Percentiles rank a stretch among this genome's conserved stretches.
These are phyloP conservation scores for Tolmerus cingulatus DNA, from an alignment of 2,888 invertebrate genomes.

Conservation along the genomic window DNA sequence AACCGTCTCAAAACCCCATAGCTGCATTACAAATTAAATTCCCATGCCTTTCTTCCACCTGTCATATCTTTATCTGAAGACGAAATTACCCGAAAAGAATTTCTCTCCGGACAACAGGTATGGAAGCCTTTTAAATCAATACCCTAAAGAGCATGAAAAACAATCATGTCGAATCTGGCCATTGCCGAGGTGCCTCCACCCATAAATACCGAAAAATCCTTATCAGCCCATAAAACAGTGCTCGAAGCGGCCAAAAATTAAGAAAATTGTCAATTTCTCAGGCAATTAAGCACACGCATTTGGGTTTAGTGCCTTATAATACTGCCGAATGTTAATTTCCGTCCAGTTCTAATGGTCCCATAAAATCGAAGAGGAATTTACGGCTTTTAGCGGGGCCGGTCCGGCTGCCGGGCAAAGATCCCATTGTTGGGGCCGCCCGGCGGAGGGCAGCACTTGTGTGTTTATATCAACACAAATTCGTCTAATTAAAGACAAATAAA, in stretches of 20 bases:
- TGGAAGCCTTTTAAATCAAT: background rate
- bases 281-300: conserved; percentile 32
- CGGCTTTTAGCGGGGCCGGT: background rate
- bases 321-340: conserved; percentile 6
- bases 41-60: background rate
- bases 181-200: background rate
- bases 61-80: background rate
- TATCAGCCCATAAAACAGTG: background rate
- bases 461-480: conserved; percentile 30
- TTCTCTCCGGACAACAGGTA: background rate
- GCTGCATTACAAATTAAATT: background rate
- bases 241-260: conserved; percentile 7
- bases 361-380: conserved; percentile 24
- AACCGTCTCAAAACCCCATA: background rate
- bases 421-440: conserved; percentile 11
- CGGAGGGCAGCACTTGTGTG: background rate
- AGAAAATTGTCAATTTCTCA: conserved; percentile 25
- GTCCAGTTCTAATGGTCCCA: background rate
- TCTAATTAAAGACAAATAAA: conserved; percentile 30
- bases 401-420: background rate
- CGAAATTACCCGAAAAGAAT: background rate
- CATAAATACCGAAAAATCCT: conserved; percentile 6
- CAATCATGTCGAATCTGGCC: background rate
- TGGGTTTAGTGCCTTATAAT: conserved; percentile 12
- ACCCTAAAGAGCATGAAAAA: background rate